A percentile compares a stretch with the other conserved stretches of the same genome.
These are phyloP conservation scores for Rhipidura dahli DNA, from an alignment of 2,113 vertebrate genomes.

Conservation along the genomic window DNA sequence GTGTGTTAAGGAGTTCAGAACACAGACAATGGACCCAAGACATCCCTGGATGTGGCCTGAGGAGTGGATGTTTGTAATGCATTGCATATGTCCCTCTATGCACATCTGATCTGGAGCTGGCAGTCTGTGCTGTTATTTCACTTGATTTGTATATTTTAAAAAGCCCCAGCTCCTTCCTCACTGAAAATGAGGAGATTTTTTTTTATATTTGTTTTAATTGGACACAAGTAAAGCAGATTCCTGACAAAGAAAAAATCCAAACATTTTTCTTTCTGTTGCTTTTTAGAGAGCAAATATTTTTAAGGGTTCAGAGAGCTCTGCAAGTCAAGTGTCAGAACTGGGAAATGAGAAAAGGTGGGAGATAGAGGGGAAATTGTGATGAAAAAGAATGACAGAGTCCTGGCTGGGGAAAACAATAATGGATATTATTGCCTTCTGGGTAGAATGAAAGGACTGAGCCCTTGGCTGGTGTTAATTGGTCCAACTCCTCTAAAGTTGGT, in stretches of 20 bases:
- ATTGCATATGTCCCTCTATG: background rate
- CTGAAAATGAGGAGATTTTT: background rate
- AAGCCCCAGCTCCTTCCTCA: background rate
- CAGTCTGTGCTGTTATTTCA: background rate
- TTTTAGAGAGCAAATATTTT: conserved; percentile 36
- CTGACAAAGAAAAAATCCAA: background rate
- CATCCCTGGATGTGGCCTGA: background rate
- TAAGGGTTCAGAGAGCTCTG: background rate
- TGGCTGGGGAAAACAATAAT: conserved; percentile 4
- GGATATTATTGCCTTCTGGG: conserved; percentile 6
- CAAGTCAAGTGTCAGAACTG: background rate
- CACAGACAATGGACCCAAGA: background rate
- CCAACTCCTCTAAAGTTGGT: background rate
- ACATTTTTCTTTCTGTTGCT: background rate
- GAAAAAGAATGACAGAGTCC: background rate
- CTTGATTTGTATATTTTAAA: conserved; percentile 36
- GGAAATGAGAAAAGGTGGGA: background rate
- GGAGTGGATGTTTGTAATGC: background rate
- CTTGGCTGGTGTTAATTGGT: conserved; percentile 39
- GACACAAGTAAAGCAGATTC: background rate
- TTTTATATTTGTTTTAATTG: conserved; percentile 36
- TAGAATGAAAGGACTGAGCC: conserved; percentile 1
- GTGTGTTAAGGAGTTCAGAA: background rate
- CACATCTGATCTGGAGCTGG: background rate
- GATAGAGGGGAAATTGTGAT: background rate